Conservation (phyloP, 2,797 vertebrate genomes). For the Pangasius sanitwongsei region DNA sequence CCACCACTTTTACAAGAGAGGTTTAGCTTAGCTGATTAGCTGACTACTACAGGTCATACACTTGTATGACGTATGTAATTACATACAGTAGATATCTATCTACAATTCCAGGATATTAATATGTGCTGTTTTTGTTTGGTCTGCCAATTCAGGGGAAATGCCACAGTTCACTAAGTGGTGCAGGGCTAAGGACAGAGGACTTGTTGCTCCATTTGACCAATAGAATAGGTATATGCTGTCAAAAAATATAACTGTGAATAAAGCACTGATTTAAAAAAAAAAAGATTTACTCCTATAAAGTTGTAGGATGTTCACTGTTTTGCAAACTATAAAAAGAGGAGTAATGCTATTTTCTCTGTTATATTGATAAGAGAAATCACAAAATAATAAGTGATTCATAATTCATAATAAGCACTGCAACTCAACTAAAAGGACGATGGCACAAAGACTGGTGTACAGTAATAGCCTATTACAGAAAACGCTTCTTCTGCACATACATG, state of each 20-base stretch:
- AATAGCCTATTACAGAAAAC: not conserved
- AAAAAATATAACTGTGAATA: not conserved
- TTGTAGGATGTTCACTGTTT: not conserved
- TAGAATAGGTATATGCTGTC: too few relatives aligned
- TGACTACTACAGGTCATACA: not conserved
- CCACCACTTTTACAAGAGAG: not conserved
- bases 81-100: not conserved
- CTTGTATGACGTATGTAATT: not conserved
- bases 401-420: not conserved
- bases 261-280: not conserved
- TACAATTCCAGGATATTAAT: not conserved
- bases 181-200: not conserved
- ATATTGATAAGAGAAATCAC: not conserved
- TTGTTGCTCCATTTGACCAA: not conserved
- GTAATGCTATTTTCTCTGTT: not conserved
- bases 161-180: not conserved
- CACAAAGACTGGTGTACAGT: not conserved
- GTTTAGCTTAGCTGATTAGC: not conserved
- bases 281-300: not conserved
- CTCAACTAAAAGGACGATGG: not conserved
- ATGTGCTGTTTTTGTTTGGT: not conserved
- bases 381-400: not conserved
- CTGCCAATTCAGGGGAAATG: not conserved
- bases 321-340: not conserved
- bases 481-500: not conserved